These are phyloP conservation scores for Sebastes iracundus DNA, from an alignment of 2,797 vertebrate species.

Conservation along the genomic window DNA sequence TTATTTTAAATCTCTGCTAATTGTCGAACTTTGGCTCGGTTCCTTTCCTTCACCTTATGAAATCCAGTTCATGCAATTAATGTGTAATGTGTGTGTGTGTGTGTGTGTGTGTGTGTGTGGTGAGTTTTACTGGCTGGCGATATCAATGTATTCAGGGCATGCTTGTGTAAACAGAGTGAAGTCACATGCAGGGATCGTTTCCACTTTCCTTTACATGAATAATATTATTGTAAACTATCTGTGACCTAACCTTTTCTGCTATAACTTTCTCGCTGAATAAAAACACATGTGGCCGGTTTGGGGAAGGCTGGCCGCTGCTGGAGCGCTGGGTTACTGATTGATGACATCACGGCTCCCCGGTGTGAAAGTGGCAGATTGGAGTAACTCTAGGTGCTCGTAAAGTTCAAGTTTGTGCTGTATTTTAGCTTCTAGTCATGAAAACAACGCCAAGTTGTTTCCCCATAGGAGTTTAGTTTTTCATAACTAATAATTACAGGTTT, in stretches of 20 bases:
- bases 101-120: conserved; percentile 10
- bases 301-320: conserved; percentile 37
- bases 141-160: conserved; percentile 74
- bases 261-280: conserved; percentile 74
- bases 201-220: conserved; percentile 79
- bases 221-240: conserved; percentile 81
- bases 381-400: conserved; percentile 50
- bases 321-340: conserved; percentile 51
- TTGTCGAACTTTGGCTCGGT: conserved; percentile 74
- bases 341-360: conserved; percentile 68
- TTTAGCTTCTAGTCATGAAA: conserved; percentile 53
- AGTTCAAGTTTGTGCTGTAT: conserved; percentile 31
- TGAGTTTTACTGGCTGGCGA: conserved; percentile 62
- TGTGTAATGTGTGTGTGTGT: conserved; percentile 36
- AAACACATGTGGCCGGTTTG: conserved; percentile 74
- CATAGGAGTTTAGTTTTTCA: conserved; percentile 32
- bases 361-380: conserved; percentile 65
- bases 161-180: conserved; percentile 79
- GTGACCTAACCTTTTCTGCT: conserved; percentile 77
- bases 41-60: conserved; percentile 77
- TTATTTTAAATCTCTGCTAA: conserved; percentile 81
- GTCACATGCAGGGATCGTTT: conserved; percentile 75
- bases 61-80: conserved; percentile 69
- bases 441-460: conserved; percentile 20
- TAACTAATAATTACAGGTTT: conserved; percentile 44